Conservation (phyloP, 2,797 vertebrate genomes). For the Manis javanica region DNA sequence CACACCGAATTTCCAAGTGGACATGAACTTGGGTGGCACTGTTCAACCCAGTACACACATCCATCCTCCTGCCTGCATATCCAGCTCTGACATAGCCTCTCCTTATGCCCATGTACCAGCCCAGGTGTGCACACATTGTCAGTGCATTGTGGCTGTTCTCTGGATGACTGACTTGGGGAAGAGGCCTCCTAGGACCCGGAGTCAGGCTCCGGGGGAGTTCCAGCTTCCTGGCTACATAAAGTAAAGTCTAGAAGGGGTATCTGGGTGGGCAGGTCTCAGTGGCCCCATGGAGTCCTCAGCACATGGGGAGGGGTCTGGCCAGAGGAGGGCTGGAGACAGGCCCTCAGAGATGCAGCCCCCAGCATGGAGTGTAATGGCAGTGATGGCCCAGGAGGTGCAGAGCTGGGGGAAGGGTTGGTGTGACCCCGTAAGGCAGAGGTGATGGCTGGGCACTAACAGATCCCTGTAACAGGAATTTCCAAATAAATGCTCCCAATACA, state of each 20-base stretch:
- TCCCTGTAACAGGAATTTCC: neutral
- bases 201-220: neutral
- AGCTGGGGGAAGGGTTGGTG: rapidly evolving
- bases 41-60: neutral
- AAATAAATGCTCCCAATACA: neutral
- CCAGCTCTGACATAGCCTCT: neutral
- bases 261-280: neutral
- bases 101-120: too few species aligned
- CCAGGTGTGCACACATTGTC: too few species aligned
- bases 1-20: neutral
- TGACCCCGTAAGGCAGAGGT: neutral
- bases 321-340: neutral
- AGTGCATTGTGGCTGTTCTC: rapidly evolving
- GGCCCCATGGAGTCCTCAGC: too few species aligned
- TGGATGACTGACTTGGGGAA: neutral
- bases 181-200: neutral
- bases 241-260: neutral
- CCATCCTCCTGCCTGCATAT: neutral
- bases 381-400: neutral
- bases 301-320: neutral
- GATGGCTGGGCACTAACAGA: neutral
- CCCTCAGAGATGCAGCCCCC: rapidly evolving
- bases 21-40: neutral
- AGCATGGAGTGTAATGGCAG: neutral
- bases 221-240: neutral